phyloP scores from a whole-genome alignment of 64 coral and sea anemone genomes.

The Actinia equina region DNA sequence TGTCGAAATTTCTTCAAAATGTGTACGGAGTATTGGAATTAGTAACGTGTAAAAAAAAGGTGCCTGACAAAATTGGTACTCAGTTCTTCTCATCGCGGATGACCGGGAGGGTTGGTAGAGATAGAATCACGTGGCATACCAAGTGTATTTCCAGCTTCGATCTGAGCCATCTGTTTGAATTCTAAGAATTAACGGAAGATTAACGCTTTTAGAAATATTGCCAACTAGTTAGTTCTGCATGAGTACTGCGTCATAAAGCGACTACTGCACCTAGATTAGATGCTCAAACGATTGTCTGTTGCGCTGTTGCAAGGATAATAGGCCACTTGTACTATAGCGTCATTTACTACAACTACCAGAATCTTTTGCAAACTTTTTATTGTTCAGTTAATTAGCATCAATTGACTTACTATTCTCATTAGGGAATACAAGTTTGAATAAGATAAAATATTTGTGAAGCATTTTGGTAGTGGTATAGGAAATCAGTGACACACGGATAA shows the following conservation, averaged over 20 bases:
- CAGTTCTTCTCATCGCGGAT: slow-evolving; percentile 1
- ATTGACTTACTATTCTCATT: no score
- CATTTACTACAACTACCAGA: no score
- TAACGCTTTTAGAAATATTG: no score
- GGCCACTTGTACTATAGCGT: no score
- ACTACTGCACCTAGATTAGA: background rate
- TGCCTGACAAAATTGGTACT: background rate
- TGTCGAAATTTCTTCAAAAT: background rate
- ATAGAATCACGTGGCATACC: slow-evolving; percentile 20
- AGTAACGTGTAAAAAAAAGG: background rate
- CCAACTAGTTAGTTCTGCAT: no score
- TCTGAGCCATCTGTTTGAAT: slow-evolving; percentile 29
- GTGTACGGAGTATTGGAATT: background rate
- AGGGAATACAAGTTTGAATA: no score
- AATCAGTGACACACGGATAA: no score
- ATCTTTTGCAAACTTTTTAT: no score
- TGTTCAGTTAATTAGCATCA: no score
- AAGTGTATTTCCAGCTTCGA: slow-evolving; percentile 26
- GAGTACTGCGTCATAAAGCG: background rate
- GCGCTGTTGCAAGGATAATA: no score
- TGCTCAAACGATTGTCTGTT: background rate
- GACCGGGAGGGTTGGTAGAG: background rate
- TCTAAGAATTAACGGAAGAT: slow-evolving; percentile 1
- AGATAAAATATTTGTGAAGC: no score
- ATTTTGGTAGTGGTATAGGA: no score